Evolutionary conservation across 2,113 vertebrate species (phyloP).

Genomic region (Eidolon helvum): DNA sequence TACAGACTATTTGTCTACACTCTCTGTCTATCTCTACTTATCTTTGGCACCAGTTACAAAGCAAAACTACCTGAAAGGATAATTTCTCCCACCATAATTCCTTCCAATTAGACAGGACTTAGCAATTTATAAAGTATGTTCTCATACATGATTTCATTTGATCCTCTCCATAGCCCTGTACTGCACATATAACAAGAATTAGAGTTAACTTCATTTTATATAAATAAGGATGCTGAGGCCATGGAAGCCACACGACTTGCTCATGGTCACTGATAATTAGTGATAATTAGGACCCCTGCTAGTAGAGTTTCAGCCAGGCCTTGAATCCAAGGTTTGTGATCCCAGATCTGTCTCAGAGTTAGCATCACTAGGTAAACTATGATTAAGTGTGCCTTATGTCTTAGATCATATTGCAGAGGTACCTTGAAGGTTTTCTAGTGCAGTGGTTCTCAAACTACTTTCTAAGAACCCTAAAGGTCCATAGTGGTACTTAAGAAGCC

Average conservation of each 20-base stretch:
- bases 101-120: slow-evolving; percentile 7
- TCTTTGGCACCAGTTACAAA: slow-evolving; percentile 59
- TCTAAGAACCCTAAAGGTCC: not conserved
- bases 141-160: slow-evolving; percentile 25
- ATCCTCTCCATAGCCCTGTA: not conserved
- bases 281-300: not conserved
- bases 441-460: not conserved
- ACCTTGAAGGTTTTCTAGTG: not conserved
- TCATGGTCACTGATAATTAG: not conserved
- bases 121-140: not conserved
- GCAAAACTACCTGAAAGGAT: slow-evolving; percentile 21
- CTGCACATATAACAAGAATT: slow-evolving; percentile 24
- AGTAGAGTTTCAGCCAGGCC: not conserved
- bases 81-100: slow-evolving; percentile 27
- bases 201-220: not conserved
- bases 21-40: slow-evolving; percentile 4
- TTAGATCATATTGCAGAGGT: not conserved
- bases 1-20: not conserved
- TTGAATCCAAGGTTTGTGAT: not conserved
- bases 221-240: not conserved
- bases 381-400: not conserved
- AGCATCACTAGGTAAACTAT: not conserved
- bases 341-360: not conserved
- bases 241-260: not conserved
- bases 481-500: not conserved